Evolutionary conservation across 37 sponge, comb jelly and placozoan genomes (phyloP).

Genomic region (Ephydatia muelleri): DNA sequence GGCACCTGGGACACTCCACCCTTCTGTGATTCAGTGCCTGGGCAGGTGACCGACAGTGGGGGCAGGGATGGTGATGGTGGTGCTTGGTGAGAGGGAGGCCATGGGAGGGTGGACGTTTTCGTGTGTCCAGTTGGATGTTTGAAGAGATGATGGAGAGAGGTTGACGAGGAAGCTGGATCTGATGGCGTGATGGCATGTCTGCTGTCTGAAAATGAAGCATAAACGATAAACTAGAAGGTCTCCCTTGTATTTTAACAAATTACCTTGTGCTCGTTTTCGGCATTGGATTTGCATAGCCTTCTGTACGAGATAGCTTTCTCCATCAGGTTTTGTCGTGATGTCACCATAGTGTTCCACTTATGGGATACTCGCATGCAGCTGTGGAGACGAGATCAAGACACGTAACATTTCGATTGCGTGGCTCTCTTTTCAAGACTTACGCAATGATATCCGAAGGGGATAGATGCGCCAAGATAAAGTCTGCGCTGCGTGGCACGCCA

Average conservation of each 20-base stretch:
- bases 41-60: constrained; percentile 34
- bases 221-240: not conserved
- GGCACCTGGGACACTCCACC: constrained; percentile 32
- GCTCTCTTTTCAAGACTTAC: not conserved
- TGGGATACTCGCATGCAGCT: not conserved
- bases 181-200: not conserved
- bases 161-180: not conserved
- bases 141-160: not conserved
- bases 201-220: not conserved
- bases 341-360: not conserved
- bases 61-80: constrained; percentile 18
- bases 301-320: not conserved
- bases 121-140: not conserved
- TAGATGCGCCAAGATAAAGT: constrained; percentile 5
- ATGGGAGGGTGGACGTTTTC: not conserved
- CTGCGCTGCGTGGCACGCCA: not conserved
- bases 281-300: not conserved
- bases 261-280: not conserved
- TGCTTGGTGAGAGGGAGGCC: not conserved
- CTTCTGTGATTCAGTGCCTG: constrained; percentile 31
- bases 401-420: not conserved
- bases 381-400: not conserved
- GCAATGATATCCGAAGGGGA: constrained; percentile 9
- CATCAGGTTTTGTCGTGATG: not conserved
- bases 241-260: not conserved